A percentile compares a stretch with the other conserved stretches of the same genome.
Evolutionary conservation across 2,888 invertebrate species (phyloP).

Genomic region (Horisme vitalbata): DNA sequence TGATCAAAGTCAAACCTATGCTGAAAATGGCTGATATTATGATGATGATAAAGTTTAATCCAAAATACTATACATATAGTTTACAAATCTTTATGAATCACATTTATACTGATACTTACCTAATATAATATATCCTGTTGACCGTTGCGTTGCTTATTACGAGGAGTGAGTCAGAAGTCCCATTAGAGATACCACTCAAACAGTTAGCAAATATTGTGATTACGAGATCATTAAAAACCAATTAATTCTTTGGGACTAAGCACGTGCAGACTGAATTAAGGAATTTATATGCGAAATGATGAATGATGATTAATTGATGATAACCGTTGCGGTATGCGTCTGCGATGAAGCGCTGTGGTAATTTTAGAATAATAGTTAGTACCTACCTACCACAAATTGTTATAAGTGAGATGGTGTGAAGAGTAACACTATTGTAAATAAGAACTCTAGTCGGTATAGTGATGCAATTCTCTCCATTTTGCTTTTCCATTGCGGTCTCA

Average conservation of each 20-base stretch:
- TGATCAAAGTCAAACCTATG: too few species aligned
- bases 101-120: too few species aligned
- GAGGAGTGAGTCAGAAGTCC: slow-evolving; percentile 6
- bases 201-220: not conserved
- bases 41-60: too few species aligned
- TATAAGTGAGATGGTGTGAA: too few species aligned
- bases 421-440: too few species aligned
- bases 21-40: too few species aligned
- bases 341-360: not conserved
- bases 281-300: not conserved
- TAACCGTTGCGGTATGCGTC: not conserved
- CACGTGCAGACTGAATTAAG: not conserved
- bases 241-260: not conserved
- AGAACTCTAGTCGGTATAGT: too few species aligned
- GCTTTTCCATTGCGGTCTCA: too few species aligned
- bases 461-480: too few species aligned
- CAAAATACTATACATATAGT: too few species aligned
- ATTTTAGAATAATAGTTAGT: not conserved
- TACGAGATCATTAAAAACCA: slow-evolving; percentile 6
- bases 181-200: not conserved
- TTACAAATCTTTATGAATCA: too few species aligned
- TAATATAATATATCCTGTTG: slow-evolving; percentile 5
- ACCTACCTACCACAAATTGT: too few species aligned
- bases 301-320: slow-evolving; percentile 1
- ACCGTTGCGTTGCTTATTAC: slow-evolving; percentile 10